phyloP scores from a whole-genome alignment of 2,113 vertebrate species.

The Heterochromis multidens region DNA sequence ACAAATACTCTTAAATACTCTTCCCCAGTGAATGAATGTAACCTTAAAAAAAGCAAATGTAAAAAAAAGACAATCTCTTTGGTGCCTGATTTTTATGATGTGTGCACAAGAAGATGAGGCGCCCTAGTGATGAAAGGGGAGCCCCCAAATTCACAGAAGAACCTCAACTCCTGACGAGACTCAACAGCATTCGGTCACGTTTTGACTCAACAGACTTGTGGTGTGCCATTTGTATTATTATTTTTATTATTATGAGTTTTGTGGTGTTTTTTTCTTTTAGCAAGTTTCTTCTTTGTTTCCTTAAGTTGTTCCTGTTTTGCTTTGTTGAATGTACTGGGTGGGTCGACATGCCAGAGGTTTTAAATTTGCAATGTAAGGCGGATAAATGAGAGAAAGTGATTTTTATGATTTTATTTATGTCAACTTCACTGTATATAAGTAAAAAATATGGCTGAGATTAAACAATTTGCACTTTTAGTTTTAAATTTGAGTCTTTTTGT shows the following conservation, averaged over 20 bases:
- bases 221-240: conserved; percentile 65
- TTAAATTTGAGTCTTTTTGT: not conserved
- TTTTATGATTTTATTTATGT: conserved; percentile 62
- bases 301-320: conserved; percentile 28
- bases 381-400: conserved; percentile 41
- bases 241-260: conserved; percentile 13
- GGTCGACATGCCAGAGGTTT: conserved; percentile 36
- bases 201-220: conserved; percentile 52
- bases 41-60: conserved; percentile 16
- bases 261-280: conserved; percentile 39
- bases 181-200: conserved; percentile 26
- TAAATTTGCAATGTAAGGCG: conserved; percentile 45
- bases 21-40: conserved; percentile 53
- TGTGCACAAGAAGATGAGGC: conserved; percentile 21
- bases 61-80: conserved; percentile 66
- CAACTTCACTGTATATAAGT: conserved; percentile 78
- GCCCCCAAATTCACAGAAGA: conserved; percentile 20
- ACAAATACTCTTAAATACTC: not conserved
- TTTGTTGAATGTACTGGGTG: conserved; percentile 69
- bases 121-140: not conserved
- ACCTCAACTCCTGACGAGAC: conserved; percentile 44
- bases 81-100: conserved; percentile 57
- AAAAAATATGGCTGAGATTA: conserved; percentile 77
- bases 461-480: conserved; percentile 80
- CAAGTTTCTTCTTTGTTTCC: not conserved